A percentile compares a stretch with the other conserved stretches of the same genome.
Evolutionary conservation across 2,888 invertebrate genomes (phyloP).

Genomic region (Eupithecia insigniata): DNA sequence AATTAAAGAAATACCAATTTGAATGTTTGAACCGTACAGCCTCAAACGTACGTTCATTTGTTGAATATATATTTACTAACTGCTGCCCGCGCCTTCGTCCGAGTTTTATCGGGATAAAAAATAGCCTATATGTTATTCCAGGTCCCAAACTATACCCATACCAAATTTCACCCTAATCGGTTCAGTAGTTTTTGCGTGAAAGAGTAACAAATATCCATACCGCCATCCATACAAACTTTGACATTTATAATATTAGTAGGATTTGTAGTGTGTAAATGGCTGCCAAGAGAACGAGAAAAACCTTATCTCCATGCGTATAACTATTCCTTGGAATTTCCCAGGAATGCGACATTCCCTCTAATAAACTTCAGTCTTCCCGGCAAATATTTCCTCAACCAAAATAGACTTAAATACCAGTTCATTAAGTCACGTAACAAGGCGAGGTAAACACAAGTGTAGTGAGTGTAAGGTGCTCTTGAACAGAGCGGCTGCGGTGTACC

Average conservation of each 20-base stretch:
- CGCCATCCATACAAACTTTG: too few species aligned
- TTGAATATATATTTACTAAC: not conserved
- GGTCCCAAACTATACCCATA: too few species aligned
- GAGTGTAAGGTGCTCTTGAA: constrained; percentile 44
- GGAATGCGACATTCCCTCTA: constrained; percentile 35
- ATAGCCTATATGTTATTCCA: too few species aligned
- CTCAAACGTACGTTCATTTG: not conserved
- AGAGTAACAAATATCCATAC: too few species aligned
- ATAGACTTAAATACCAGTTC: constrained; percentile 43
- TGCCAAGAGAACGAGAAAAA: not conserved
- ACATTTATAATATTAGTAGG: too few species aligned
- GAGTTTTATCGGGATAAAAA: too few species aligned
- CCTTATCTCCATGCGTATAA: constrained; percentile 9
- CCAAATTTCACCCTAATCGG: too few species aligned
- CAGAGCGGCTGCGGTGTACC: constrained; percentile 36
- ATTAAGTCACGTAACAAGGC: constrained; percentile 46
- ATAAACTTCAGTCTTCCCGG: constrained; percentile 36
- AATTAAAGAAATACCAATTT: constrained; percentile 6
- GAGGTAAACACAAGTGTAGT: constrained; percentile 46
- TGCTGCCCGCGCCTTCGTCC: too few species aligned
- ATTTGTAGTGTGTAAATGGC: not conserved
- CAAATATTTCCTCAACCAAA: constrained; percentile 36
- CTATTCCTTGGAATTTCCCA: constrained; percentile 32
- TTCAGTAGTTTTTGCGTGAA: too few species aligned
- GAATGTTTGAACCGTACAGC: not conserved